phyloP scores from a whole-genome alignment of 2,888 invertebrate species.

The Eristalinus sepulchralis region DNA sequence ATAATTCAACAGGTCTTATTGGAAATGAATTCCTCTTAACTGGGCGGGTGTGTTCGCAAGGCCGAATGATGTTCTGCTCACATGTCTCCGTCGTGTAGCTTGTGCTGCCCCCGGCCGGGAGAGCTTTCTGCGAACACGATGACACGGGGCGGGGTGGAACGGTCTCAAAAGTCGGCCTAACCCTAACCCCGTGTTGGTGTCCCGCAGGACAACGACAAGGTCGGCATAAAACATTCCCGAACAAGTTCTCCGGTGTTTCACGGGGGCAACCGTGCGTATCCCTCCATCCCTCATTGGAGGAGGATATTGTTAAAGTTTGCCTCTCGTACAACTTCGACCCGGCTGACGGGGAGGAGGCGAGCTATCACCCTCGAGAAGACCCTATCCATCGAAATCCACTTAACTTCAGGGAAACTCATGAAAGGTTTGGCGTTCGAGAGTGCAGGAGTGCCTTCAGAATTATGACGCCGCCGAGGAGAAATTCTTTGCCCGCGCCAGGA shows the following conservation, averaged over 20 bases:
- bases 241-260: not conserved
- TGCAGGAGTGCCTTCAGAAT: conserved; percentile 30
- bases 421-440: conserved; percentile 23
- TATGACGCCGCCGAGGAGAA: conserved; percentile 14
- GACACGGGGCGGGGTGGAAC: not conserved
- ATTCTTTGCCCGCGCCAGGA: conserved; percentile 29
- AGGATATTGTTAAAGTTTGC: conserved; percentile 49
- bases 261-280: not conserved
- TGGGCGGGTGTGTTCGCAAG: not conserved
- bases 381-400: conserved; percentile 16
- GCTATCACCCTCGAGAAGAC: not conserved
- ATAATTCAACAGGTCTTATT: conserved; percentile 48
- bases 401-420: conserved; percentile 3
- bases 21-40: conserved; percentile 17
- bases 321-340: conserved; percentile 10
- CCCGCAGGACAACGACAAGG: conserved; percentile 24
- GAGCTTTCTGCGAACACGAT: not conserved
- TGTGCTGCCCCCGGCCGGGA: not conserved
- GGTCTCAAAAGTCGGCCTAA: conserved; percentile 1
- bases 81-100: not conserved
- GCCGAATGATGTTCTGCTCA: not conserved
- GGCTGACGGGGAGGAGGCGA: not conserved
- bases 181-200: not conserved
- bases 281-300: not conserved
- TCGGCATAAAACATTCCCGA: conserved; percentile 13